phyloP scores from a whole-genome alignment of 2,113 vertebrate genomes.

The Mormyrus lacerda region DNA sequence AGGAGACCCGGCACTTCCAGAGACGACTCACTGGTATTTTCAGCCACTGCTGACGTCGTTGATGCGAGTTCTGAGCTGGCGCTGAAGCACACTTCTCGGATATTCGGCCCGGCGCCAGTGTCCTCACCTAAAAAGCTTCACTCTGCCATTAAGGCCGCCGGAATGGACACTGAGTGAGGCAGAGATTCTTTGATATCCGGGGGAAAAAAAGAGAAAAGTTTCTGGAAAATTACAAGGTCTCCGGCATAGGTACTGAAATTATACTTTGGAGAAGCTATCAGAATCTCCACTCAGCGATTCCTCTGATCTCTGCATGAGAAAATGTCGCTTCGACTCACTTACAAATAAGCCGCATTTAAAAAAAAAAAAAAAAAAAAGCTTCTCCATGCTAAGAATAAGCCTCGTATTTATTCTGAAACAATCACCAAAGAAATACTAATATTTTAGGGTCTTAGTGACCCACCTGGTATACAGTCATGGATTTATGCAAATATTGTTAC shows the following conservation, averaged over 20 bases:
- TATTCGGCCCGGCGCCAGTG: background rate
- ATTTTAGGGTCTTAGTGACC: background rate
- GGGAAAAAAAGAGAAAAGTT: background rate
- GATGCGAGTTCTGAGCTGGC: background rate
- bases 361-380: background rate
- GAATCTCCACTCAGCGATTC: background rate
- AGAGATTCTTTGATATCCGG: background rate
- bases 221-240: background rate
- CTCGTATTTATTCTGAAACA: background rate
- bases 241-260: background rate
- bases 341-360: background rate
- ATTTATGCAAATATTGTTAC: background rate
- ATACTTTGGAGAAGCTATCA: background rate
- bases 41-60: background rate
- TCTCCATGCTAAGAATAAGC: background rate
- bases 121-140: background rate
- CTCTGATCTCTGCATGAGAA: background rate
- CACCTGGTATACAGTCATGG: background rate
- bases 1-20: background rate
- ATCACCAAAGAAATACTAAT: background rate
- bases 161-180: background rate
- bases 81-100: background rate
- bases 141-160: background rate
- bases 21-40: too few species aligned
- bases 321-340: background rate